Conservation (phyloP, 1,140 invertebrate genomes). For the Drosophila ambigua region DNA sequence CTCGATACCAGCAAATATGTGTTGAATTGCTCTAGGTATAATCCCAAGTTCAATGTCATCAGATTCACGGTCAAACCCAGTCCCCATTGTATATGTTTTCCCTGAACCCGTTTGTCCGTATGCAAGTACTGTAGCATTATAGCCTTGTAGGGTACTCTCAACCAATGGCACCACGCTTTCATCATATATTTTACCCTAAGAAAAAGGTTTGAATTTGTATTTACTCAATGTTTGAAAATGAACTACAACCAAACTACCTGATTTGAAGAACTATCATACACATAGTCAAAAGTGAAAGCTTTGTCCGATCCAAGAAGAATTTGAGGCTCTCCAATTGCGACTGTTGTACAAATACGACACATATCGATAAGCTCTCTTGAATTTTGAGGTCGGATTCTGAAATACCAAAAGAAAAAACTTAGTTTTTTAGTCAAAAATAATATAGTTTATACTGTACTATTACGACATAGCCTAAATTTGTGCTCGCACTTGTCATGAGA, state of each 20-base stretch:
- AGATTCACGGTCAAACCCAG: conserved; percentile 95
- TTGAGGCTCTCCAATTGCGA: conserved; percentile 94
- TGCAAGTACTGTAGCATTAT: conserved; percentile 97
- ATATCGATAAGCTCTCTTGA: conserved; percentile 96
- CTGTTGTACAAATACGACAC: conserved; percentile 96
- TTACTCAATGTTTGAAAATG: not conserved
- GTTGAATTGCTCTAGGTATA: conserved; percentile 95
- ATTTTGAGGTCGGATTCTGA: conserved; percentile 97
- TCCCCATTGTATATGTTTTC: conserved; percentile 99
- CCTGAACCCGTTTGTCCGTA: conserved; percentile 99
- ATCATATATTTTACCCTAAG: conserved; percentile 91
- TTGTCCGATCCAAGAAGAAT: conserved; percentile 96
- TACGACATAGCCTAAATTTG: too few relatives aligned
- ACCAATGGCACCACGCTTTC: conserved; percentile 93
- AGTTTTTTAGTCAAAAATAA: not conserved
- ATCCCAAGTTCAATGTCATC: conserved; percentile 91
- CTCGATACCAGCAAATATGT: conserved; percentile 93
- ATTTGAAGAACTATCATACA: conserved; percentile 92
- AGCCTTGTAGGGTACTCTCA: conserved; percentile 94
- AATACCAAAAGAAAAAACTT: not conserved
- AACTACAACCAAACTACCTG: conserved; percentile 84
- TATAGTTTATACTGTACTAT: too few relatives aligned
- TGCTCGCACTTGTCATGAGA: too few relatives aligned
- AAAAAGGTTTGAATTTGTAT: conserved; percentile 17
- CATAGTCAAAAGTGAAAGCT: conserved; percentile 98